Evolutionary conservation across 2,797 vertebrate genomes (phyloP), one percentile per base, ranked within the genome.

Genomic region (Oceanodroma leucorhoa): DNA sequence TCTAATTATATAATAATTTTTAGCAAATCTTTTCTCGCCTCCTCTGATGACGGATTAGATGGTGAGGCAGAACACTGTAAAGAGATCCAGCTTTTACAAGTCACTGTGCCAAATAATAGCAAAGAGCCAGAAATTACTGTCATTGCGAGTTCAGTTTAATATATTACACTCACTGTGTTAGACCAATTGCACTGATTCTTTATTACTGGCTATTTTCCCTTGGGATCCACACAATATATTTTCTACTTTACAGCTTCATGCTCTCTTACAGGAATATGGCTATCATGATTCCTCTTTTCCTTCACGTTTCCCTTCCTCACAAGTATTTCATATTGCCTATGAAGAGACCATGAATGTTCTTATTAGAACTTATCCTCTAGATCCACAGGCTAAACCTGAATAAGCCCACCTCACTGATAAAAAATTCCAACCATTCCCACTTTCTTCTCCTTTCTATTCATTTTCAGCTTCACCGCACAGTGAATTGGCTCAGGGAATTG

Each of bases 1-100:
- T 65, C 81, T 96, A 92, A 96, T 89, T 86, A 93, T 15, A 61
- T 43, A 81, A 90, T 91, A 81, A 91, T 85, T 96, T 93, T 94
- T 64, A 83, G 82, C 34, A 80, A 91, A 80, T 80, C 45, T 94
- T 90, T 84, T 69, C 80, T 90, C 0, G 1, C 38, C 78, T 80
- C 22, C 50, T 83, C 61, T 81, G 79, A 91, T 91, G 89, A 95
- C 57, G 80, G 89, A 94, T 96, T 89, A 83, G 64, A 75, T 78
- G 67, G 64, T 48, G 30, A 91, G 54, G 72, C 76, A 71, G 87
- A 89, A 62, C 38, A 29, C 41, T 48, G 38, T 46, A 69, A 87
- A 85, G 65, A 89, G 24, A 93, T 85, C 50, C 89, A 92, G 82
- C 53, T 92, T 92, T 66, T 73, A 61, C 50, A 86, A 87, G 84